A percentile compares a stretch with the other conserved stretches of the same genome.
These are phyloP conservation scores for Neodiprion pinetum DNA, from an alignment of 1,140 invertebrate species.

Conservation along the genomic window DNA sequence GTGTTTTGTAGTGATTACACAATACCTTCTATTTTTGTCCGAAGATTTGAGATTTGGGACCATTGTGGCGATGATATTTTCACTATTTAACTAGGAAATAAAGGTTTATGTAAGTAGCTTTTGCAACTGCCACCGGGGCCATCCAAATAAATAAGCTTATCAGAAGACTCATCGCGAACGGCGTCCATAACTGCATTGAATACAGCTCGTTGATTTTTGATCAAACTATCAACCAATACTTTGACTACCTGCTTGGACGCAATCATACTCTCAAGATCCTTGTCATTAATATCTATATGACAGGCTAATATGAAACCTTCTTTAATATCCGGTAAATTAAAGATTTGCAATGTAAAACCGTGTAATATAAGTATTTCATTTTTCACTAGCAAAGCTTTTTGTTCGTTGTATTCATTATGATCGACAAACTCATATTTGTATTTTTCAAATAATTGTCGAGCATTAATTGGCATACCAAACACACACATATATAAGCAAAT, in stretches of 20 bases:
- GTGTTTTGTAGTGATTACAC: no score
- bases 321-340: constrained; percentile 28
- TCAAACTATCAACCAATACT: background rate
- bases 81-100: no score
- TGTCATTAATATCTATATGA: background rate
- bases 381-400: constrained; percentile 21
- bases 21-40: no score
- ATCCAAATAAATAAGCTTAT: background rate
- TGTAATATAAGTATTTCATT: constrained; percentile 20
- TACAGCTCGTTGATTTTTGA: constrained; percentile 6
- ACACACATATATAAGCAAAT: constrained; percentile 24
- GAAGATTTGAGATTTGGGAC: no score
- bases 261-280: constrained; percentile 9
- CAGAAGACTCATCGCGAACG: background rate
- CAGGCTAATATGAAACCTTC: constrained; percentile 2
- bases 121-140: no score
- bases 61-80: no score
- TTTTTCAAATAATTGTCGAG: constrained; percentile 17
- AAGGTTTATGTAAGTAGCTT: no score
- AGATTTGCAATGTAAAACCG: constrained; percentile 20
- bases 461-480: constrained; percentile 25
- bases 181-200: constrained; percentile 10
- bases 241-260: constrained; percentile 2
- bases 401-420: constrained; percentile 10
- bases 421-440: constrained; percentile 8